Base-by-base conservation (phyloP, 2,888 invertebrate species). In the Sycophila texana region DNA sequence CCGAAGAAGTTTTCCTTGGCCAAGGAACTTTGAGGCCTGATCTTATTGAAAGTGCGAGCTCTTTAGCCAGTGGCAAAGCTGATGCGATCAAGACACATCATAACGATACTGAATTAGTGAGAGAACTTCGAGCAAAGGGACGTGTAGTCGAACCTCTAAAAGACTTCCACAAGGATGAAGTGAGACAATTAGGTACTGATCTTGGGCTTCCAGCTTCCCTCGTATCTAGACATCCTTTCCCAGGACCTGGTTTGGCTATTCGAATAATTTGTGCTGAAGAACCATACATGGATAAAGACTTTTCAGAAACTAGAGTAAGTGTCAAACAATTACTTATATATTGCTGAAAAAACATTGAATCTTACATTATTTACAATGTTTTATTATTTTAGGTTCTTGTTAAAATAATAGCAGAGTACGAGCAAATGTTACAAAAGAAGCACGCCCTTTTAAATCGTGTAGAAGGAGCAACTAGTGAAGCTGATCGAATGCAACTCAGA, bases 151-250 rank as follows among this genome's bases (percentile, higher is more conserved):
- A 99, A 91, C 99, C 99, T n/a, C 92, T 99, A 77, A 96, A 95
- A 91, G 99, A 99, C 92, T 99, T 99, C 90, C 99, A 99, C 91
- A 99, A 99, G 92, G 99, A 99, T 89, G 99, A 99, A 93, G 97
- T 95, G 76, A 93, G 99, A 79, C 93, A 94, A 77, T 91, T 99
- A 83, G 99, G 99, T 72, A 92, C 94, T 87, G 97, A 97, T 91
- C 92, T 99, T 78, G 98, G 98, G 0, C 92, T 99, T 82, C 96
- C 98, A 13, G 90, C 93, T 58, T 94, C 95, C 84, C 92, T 99
- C 84, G 97, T 99, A 79, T 95, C 97, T 91, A 93, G 99, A 83
- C 99, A 99, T 91, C 99, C 99, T 63, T 99, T 99, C 92, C 99
- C 99, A 20, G 98, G 99, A 2, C 99, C 99, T 18, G 99, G 99